phyloP scores from a whole-genome alignment of 2,113 vertebrate species.

The Chiloscyllium plagiosum region DNA sequence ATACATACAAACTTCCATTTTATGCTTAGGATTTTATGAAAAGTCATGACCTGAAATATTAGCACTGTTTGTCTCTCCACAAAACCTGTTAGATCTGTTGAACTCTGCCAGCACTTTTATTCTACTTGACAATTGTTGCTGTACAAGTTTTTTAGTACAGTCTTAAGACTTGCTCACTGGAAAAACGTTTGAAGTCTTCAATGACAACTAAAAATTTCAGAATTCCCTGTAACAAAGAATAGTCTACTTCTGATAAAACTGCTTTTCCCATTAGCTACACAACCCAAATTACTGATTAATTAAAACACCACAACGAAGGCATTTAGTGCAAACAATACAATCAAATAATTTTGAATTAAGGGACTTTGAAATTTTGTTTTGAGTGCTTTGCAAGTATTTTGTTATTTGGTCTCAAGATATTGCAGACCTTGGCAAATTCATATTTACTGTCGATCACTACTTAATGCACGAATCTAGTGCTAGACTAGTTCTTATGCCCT shows the following conservation, averaged over 20 bases:
- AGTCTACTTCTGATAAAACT: background rate
- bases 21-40: no score
- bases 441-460: background rate
- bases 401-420: background rate
- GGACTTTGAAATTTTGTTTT: background rate
- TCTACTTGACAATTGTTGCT: background rate
- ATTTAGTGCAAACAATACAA: background rate
- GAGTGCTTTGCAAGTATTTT: no score
- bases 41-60: no score
- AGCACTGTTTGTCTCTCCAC: background rate
- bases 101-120: background rate
- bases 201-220: background rate
- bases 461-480: background rate
- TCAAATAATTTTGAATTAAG: background rate
- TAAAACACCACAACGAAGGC: background rate
- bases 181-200: background rate
- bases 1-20: background rate
- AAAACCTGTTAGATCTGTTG: background rate
- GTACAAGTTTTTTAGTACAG: background rate
- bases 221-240: background rate
- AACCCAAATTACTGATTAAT: background rate
- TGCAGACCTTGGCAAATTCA: background rate
- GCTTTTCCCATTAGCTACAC: background rate
- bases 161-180: background rate
- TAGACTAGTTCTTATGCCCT: background rate